Percentiles rank a stretch among this genome's conserved stretches.
Evolutionary conservation across 2,797 vertebrate genomes (phyloP).

Genomic region (Tragelaphus eurycerus): DNA sequence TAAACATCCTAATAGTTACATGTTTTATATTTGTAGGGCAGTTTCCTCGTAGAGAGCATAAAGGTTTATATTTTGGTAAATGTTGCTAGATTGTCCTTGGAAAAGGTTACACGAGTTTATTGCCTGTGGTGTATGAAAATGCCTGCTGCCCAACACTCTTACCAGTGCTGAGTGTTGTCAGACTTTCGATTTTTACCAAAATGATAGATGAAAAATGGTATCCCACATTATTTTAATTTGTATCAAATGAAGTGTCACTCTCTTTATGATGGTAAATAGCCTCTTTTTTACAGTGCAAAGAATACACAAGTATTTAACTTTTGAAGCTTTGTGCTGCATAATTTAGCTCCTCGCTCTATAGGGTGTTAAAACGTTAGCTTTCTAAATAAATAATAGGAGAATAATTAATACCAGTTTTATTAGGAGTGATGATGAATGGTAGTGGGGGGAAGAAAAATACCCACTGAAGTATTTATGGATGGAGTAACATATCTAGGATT

Average conservation of each 20-base stretch:
- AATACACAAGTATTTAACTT: not conserved
- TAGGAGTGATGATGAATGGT: not conserved
- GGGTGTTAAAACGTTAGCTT: not conserved
- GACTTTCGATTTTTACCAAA: not conserved
- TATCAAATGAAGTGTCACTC: not conserved
- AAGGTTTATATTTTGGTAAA: slow-evolving; percentile 12
- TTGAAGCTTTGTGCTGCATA: not conserved
- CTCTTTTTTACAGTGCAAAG: not conserved
- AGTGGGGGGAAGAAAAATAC: not conserved
- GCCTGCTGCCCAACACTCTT: not conserved
- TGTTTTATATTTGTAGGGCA: not conserved
- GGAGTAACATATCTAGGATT: not conserved
- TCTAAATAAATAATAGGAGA: not conserved
- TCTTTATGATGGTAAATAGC: not conserved
- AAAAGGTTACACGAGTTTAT: not conserved
- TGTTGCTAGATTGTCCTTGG: not conserved
- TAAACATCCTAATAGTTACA: not conserved
- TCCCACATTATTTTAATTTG: not conserved
- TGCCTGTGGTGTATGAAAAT: not conserved
- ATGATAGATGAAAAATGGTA: not conserved
- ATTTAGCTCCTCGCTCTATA: not conserved
- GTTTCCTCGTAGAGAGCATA: not conserved
- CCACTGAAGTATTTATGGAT: not conserved
- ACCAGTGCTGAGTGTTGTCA: not conserved
- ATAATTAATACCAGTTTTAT: not conserved